Percentiles rank a stretch among this genome's conserved stretches.
phyloP scores from a whole-genome alignment of 1,140 invertebrate species.

The Carcinoscorpius rotundicauda region DNA sequence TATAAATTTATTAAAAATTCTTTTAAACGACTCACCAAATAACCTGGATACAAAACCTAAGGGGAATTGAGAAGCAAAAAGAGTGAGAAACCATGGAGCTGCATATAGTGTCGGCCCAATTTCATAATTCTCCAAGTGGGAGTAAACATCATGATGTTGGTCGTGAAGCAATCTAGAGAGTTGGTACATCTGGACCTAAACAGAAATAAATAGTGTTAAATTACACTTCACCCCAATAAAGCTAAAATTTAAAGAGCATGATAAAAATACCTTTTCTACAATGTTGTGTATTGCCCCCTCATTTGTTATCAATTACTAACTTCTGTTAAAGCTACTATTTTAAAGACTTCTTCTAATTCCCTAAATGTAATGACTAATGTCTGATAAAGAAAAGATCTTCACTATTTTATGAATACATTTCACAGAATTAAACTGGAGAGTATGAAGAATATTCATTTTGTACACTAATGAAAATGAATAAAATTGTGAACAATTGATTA shows the following conservation, averaged over 20 bases:
- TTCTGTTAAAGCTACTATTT: too few relatives aligned
- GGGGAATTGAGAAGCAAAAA: conserved; percentile 92
- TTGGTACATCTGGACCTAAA: conserved; percentile 74
- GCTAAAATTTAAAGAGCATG: too few relatives aligned
- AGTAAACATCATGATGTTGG: conserved; percentile 67
- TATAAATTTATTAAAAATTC: too few relatives aligned
- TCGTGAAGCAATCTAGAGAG: conserved; percentile 83
- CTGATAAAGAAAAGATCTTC: too few relatives aligned
- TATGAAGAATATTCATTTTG: too few relatives aligned
- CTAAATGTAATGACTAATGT: too few relatives aligned
- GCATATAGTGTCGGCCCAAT: conserved; percentile 87
- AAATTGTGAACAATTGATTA: conserved; percentile 7
- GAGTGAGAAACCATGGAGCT: conserved; percentile 87
- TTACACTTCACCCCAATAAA: not conserved
- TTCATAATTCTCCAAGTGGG: conserved; percentile 77
- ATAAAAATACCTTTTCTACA: too few relatives aligned
- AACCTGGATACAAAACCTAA: conserved; percentile 88
- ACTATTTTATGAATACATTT: too few relatives aligned
- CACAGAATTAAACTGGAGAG: too few relatives aligned
- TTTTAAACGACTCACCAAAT: conserved; percentile 51
- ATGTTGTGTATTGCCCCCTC: too few relatives aligned
- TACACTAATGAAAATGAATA: conserved; percentile 3
- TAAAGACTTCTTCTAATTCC: too few relatives aligned
- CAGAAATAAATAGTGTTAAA: conserved; percentile 3
- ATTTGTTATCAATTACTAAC: too few relatives aligned